phyloP scores from a whole-genome alignment of 1,140 invertebrate genomes.

The Brachionus rotundiformis region DNA sequence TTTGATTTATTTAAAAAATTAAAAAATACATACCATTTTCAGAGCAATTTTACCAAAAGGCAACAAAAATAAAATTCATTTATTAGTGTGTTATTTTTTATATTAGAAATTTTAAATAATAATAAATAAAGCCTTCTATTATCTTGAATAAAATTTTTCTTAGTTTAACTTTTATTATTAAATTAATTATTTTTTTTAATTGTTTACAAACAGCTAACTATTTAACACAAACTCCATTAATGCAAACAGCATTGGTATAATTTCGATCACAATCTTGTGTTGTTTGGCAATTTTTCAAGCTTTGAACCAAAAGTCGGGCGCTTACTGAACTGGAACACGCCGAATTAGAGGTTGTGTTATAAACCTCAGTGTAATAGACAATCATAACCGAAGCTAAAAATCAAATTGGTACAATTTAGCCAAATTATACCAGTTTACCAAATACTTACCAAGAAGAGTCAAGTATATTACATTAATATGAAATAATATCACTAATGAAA shows the following conservation, averaged over 20 bases:
- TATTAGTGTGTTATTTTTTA: too few relatives aligned
- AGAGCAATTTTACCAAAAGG: too few relatives aligned
- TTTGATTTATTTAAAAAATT: too few relatives aligned
- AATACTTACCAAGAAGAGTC: conserved; percentile 29
- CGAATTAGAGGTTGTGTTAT: neutral
- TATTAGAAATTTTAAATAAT: too few relatives aligned
- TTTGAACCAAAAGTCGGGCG: neutral
- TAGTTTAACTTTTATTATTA: too few relatives aligned
- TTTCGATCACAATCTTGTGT: neutral
- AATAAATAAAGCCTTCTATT: too few relatives aligned
- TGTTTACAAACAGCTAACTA: neutral
- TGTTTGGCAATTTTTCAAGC: neutral
- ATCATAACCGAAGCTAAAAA: neutral
- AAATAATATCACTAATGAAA: neutral
- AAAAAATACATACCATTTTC: too few relatives aligned
- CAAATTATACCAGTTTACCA: neutral
- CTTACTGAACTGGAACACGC: neutral
- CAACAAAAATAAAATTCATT: too few relatives aligned
- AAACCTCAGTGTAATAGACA: neutral
- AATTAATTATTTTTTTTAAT: too few relatives aligned
- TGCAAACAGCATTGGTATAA: neutral
- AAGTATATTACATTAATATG: conserved; percentile 9
- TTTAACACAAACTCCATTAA: neutral
- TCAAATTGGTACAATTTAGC: too few relatives aligned
- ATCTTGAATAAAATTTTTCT: too few relatives aligned